Percentiles rank a stretch among this genome's conserved stretches.
These are phyloP conservation scores for Mobula hypostoma DNA, from an alignment of 2,113 vertebrate species.

Conservation along the genomic window DNA sequence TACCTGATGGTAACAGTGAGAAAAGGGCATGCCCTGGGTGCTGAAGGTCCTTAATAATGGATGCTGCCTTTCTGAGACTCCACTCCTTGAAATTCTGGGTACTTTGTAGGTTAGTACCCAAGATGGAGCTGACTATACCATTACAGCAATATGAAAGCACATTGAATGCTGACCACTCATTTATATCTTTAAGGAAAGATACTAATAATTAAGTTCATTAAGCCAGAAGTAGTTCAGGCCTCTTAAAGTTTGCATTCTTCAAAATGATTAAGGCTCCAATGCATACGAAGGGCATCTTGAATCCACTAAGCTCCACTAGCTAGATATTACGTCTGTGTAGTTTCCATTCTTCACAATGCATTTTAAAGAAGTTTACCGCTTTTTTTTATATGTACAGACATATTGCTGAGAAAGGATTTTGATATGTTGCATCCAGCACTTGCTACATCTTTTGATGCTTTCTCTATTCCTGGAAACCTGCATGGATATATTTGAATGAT, in stretches of 20 bases:
- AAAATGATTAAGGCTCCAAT: background rate
- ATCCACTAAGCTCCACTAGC: background rate
- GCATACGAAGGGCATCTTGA: background rate
- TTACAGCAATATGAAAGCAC: background rate
- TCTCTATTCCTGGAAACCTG: background rate
- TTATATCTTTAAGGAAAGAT: background rate
- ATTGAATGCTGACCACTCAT: background rate
- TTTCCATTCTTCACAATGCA: background rate
- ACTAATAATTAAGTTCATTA: background rate
- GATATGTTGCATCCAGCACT: background rate
- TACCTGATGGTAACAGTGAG: no score
- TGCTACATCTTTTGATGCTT: background rate
- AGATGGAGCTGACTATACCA: no score
- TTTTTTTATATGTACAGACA: no score
- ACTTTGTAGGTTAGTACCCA: no score
- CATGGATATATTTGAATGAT: background rate
- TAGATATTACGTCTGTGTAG: background rate
- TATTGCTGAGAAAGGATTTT: background rate
- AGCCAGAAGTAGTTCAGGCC: background rate
- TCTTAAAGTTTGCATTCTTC: background rate
- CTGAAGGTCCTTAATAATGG: no score
- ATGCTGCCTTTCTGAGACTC: no score
- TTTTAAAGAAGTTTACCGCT: background rate
- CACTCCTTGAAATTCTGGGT: no score
- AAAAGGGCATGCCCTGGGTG: no score